These are phyloP conservation scores for Pseudolycoriella hygida DNA, from an alignment of 2,888 invertebrate species.

Conservation along the genomic window DNA sequence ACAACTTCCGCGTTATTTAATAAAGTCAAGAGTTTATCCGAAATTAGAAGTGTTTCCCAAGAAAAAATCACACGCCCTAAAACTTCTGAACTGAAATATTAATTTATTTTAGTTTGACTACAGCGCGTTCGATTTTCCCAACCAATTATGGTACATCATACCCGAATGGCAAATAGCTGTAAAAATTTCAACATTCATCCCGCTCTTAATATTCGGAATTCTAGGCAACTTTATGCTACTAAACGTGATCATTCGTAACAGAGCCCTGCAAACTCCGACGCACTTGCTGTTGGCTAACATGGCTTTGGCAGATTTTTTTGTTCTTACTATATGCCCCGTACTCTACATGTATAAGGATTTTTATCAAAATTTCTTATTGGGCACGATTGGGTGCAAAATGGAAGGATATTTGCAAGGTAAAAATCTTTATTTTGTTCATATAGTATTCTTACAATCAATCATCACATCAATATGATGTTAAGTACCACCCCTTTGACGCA, in stretches of 20 bases:
- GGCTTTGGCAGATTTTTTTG: conserved; percentile 50
- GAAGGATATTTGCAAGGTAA: conserved; percentile 64
- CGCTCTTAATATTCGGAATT: conserved; percentile 44
- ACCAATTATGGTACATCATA: conserved; percentile 45
- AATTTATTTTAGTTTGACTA: conserved; percentile 4
- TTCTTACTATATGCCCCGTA: conserved; percentile 52
- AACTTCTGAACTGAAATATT: too few relatives aligned
- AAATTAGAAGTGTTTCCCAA: too few relatives aligned
- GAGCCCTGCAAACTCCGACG: conserved; percentile 46
- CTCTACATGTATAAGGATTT: conserved; percentile 58
- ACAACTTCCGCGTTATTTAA: too few relatives aligned
- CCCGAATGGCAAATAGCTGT: conserved; percentile 39
- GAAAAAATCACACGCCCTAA: too few relatives aligned
- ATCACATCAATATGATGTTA: too few relatives aligned
- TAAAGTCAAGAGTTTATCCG: too few relatives aligned
- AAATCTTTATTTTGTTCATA: too few relatives aligned
- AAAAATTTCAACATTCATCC: conserved; percentile 39
- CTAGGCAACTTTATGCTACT: conserved; percentile 48
- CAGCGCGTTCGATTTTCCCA: conserved; percentile 32
- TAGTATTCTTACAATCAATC: too few relatives aligned
- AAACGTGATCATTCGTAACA: conserved; percentile 40
- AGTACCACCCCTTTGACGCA: too few relatives aligned
- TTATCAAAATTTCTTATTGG: conserved; percentile 60
- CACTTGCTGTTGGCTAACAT: conserved; percentile 58
- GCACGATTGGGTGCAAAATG: conserved; percentile 52